Percentiles rank a stretch among this genome's conserved stretches.
These are phyloP conservation scores for Boloria euphrosyne DNA, from an alignment of 2,888 invertebrate species.

Conservation along the genomic window DNA sequence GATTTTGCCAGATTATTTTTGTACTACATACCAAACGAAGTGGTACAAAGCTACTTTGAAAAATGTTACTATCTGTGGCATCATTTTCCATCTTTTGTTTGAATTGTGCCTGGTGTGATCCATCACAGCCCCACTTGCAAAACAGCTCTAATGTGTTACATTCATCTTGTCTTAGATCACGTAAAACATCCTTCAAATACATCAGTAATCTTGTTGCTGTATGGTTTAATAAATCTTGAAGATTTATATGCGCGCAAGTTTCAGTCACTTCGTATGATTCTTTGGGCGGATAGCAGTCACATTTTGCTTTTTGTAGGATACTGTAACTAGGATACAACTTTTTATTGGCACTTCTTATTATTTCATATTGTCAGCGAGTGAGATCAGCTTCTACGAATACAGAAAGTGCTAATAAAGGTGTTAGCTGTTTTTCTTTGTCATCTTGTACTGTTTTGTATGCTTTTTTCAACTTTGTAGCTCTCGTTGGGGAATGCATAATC, in stretches of 20 bases:
- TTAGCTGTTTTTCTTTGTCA: not conserved
- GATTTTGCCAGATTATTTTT: no score
- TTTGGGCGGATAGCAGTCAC: slow-evolving; percentile 8
- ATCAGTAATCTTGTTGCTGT: slow-evolving; percentile 36
- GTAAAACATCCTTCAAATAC: slow-evolving; percentile 33
- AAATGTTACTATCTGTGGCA: not conserved
- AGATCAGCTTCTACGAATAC: not conserved
- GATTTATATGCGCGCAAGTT: slow-evolving; percentile 26
- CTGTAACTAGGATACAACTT: not conserved
- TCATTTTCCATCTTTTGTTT: slow-evolving; percentile 46
- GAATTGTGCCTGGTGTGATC: slow-evolving; percentile 45
- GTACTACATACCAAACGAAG: no score
- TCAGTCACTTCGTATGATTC: slow-evolving; percentile 23
- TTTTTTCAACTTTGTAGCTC: not conserved
- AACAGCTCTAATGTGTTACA: slow-evolving; percentile 22
- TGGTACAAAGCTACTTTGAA: no score
- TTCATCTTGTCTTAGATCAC: slow-evolving; percentile 24
- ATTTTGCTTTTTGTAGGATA: not conserved
- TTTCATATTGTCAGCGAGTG: not conserved
- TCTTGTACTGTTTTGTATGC: not conserved
- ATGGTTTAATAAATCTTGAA: slow-evolving; percentile 30
- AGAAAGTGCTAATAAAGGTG: not conserved
- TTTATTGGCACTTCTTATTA: no score
- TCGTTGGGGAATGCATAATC: not conserved
- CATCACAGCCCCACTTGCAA: slow-evolving; percentile 50